phyloP scores from a whole-genome alignment of 2,113 vertebrate species.

The Cercopithecus mona region DNA sequence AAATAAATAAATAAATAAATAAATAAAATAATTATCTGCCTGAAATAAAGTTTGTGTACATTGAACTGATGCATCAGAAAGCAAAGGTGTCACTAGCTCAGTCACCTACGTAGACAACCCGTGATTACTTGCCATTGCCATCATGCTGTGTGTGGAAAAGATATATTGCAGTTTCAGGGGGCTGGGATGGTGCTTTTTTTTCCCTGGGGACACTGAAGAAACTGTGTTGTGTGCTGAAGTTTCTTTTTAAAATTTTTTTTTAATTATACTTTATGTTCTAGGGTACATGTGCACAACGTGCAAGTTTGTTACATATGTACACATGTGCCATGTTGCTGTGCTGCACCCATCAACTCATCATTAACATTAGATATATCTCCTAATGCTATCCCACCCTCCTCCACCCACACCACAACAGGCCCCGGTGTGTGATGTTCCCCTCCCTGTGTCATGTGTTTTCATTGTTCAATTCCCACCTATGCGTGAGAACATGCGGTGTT shows the following conservation, averaged over 20 bases:
- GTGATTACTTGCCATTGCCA: background rate
- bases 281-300: no score
- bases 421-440: no score
- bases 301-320: no score
- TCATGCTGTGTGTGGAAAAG: background rate
- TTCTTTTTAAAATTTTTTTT: background rate
- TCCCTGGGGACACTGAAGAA: background rate
- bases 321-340: no score
- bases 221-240: background rate
- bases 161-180: background rate
- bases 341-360: no score
- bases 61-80: background rate
- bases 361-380: no score
- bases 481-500: no score
- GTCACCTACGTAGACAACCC: background rate
- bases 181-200: background rate
- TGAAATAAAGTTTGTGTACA: background rate
- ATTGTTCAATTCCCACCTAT: no score
- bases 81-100: background rate
- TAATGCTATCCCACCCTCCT: no score
- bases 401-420: no score
- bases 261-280: no score
- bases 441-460: no score
- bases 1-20: background rate
- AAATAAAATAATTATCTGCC: background rate